Base-by-base conservation (phyloP, 1,140 invertebrate genomes). In the Heliconius nattereri region DNA sequence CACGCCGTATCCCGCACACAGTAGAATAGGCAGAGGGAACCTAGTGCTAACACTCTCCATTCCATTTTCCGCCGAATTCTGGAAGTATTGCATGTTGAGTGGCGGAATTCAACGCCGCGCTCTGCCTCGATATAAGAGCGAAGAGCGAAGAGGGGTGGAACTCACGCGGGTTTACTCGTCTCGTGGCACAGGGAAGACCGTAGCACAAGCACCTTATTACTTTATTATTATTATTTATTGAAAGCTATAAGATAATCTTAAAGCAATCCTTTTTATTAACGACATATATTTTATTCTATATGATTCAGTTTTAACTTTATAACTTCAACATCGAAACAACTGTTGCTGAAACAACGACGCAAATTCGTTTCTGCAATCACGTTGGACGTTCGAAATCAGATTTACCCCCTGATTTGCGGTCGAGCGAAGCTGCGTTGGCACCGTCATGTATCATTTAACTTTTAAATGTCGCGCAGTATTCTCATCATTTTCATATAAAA, bases 341-440 rank as follows among this genome's bases (percentile, higher is more conserved):
- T 66, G 76, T 81, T 73, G 71, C 32, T 81, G 82, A 78, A 84
- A 85, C 84, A 85, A 86, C 85, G 81, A 87, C 85, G 84, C 88
- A 89, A 92, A 89, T 89, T 91, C 86, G 89, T 90, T 89, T 86
- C 88, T 82, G 89, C 89, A 91, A 76, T 76, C 75, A 76, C 37
- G 75, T 49, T n/a, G 32, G 79, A 85, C 85, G 85, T 85, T 86
- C 89, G 82, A 88, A 91, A 91, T 92, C 87, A 91, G 90, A 92
- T 92, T 92, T 91, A 87, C 87, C 85, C 85, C 80, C 87, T 92
- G 90, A 91, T 91, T 91, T 90, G 89, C 90, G 89, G 90, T 84
- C 85, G 80, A 82, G 79, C 83, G 82, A 85, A 80, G 83, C 77
- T 76, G 79, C 84, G 84, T 78, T 80, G 35, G 54, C 49, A 73